These are phyloP conservation scores for Lordiphosa fenestrarum DNA, from an alignment of 2,888 invertebrate species.

Conservation along the genomic window DNA sequence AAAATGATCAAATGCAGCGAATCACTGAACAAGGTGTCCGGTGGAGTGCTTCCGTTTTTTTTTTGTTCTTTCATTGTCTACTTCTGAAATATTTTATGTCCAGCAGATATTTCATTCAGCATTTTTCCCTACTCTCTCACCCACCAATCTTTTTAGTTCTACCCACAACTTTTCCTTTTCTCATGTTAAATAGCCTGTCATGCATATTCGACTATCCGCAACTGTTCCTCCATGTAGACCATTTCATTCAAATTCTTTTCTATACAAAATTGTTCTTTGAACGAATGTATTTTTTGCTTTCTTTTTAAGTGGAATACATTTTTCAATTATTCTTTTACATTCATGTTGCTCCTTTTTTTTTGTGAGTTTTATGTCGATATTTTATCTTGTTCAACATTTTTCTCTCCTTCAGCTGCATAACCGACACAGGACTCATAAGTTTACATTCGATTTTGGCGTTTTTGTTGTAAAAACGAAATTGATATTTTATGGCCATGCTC, in stretches of 20 bases:
- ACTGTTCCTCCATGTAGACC: slow-evolving; percentile 22
- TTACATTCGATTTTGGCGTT: slow-evolving; percentile 63
- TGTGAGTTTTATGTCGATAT: slow-evolving; percentile 49
- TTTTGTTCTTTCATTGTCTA: no score
- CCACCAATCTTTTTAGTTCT: no score
- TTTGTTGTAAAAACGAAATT: slow-evolving; percentile 62
- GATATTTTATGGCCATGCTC: slow-evolving; percentile 73
- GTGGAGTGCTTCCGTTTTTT: no score
- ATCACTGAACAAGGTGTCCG: no score
- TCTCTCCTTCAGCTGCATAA: slow-evolving; percentile 4
- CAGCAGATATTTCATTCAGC: no score
- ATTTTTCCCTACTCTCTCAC: no score
- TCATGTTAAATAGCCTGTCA: slow-evolving; percentile 21
- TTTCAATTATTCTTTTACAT: slow-evolving; percentile 48
- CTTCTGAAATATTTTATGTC: no score
- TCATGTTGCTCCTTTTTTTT: slow-evolving; percentile 13
- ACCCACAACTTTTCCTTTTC: background rate
- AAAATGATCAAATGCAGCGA: no score
- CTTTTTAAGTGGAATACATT: slow-evolving; percentile 66
- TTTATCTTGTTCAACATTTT: slow-evolving; percentile 36
- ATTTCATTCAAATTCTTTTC: slow-evolving; percentile 8
- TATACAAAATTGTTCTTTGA: slow-evolving; percentile 40
- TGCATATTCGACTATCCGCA: slow-evolving; percentile 24
- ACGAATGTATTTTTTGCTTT: slow-evolving; percentile 34
- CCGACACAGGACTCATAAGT: slow-evolving; percentile 55